Conservation (phyloP, 2,797 vertebrate genomes). For the Craterocephalus amniculus region DNA sequence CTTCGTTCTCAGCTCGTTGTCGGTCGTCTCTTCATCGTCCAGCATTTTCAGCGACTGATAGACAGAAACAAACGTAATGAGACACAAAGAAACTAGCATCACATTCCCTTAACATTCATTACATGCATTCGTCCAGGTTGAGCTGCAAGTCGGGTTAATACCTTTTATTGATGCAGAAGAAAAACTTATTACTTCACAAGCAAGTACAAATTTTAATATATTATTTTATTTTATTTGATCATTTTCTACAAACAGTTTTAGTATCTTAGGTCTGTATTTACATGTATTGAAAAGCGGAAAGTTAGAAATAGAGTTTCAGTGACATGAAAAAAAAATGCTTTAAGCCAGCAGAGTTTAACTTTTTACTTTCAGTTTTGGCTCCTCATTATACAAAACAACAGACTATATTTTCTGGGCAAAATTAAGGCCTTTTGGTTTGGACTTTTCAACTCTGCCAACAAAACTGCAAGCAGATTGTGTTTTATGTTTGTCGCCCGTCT, state of each 20-base stretch:
- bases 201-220: neutral
- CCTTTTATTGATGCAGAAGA: no score
- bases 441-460: slow-evolving; percentile 60
- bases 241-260: neutral
- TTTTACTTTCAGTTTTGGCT: slow-evolving; percentile 3
- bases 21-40: slow-evolving; percentile 93
- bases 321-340: slow-evolving; percentile 4
- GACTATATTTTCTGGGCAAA: slow-evolving; percentile 25
- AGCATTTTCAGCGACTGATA: slow-evolving; percentile 91
- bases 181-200: no score
- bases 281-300: neutral
- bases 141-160: neutral
- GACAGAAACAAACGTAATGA: slow-evolving; percentile 14
- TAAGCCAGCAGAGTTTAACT: slow-evolving; percentile 3
- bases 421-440: slow-evolving; percentile 34
- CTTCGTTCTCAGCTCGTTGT: slow-evolving; percentile 93
- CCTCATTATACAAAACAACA: neutral
- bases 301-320: neutral
- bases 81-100: neutral
- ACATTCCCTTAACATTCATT: neutral
- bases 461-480: slow-evolving; percentile 62
- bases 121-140: neutral
- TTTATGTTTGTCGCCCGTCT: slow-evolving; percentile 62
- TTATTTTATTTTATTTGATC: no score
- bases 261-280: neutral